Percentiles rank a stretch among this genome's conserved stretches.
These are phyloP conservation scores for Sinocyclocheilus grahami DNA, from an alignment of 2,113 vertebrate species.

Conservation along the genomic window DNA sequence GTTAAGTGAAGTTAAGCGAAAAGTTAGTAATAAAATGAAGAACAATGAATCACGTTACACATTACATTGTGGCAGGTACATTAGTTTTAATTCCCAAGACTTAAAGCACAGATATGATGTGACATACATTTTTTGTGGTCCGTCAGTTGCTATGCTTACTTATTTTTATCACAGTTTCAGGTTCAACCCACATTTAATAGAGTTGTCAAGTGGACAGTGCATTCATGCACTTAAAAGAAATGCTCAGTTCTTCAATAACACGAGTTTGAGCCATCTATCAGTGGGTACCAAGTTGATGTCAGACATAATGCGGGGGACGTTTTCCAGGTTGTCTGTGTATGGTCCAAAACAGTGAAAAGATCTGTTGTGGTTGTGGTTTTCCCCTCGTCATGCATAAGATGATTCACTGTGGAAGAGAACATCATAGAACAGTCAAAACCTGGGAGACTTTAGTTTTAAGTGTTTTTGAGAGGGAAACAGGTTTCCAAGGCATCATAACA, in stretches of 20 bases:
- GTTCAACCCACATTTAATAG: background rate
- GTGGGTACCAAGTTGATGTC: background rate
- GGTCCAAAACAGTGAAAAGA: background rate
- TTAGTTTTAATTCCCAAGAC: background rate
- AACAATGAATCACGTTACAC: background rate
- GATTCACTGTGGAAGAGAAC: background rate
- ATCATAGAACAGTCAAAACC: background rate
- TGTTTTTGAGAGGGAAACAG: background rate
- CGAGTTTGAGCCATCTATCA: background rate
- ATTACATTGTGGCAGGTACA: background rate
- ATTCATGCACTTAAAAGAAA: background rate
- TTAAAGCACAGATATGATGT: too few relatives aligned
- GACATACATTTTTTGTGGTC: too few relatives aligned
- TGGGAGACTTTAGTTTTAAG: background rate
- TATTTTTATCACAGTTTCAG: background rate
- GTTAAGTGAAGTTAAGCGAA: too few relatives aligned
- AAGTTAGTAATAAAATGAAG: background rate
- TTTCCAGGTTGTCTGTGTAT: constrained; percentile 10
- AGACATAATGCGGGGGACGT: background rate
- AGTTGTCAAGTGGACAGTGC: background rate
- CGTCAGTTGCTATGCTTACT: background rate
- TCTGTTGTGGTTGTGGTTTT: constrained; percentile 16
- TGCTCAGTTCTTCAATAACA: background rate
- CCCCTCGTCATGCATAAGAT: constrained; percentile 7
- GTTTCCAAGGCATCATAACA: constrained; percentile 24